Conservation (phyloP, 1,140 invertebrate species). For the Delia radicum region DNA sequence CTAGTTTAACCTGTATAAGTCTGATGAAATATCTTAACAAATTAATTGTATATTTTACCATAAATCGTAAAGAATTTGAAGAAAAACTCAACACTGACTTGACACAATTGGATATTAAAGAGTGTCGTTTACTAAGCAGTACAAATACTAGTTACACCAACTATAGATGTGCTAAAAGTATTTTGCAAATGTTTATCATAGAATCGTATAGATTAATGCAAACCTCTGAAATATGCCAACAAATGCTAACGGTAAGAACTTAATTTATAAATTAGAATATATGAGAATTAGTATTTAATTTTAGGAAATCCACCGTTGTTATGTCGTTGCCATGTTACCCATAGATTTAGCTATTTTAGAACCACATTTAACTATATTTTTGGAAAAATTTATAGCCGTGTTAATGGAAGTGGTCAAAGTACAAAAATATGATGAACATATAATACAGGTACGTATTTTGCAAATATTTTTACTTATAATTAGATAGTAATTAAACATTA, state of each 20-base stretch:
- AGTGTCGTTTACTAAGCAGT: constrained; percentile 3
- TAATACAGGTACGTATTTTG: constrained; percentile 21
- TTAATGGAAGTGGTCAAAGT: constrained; percentile 24
- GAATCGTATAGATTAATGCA: constrained; percentile 29
- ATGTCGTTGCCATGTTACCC: constrained; percentile 22
- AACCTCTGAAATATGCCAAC: not conserved
- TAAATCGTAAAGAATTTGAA: constrained; percentile 27
- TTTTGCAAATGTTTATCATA: constrained; percentile 24
- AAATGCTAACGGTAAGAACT: constrained; percentile 24
- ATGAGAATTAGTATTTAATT: not conserved
- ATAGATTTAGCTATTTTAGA: constrained; percentile 19
- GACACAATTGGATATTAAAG: not conserved
- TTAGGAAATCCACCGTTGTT: constrained; percentile 26
- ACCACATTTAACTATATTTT: constrained; percentile 25
- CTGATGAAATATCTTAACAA: constrained; percentile 15
- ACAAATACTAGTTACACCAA: constrained; percentile 20
- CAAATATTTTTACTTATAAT: not conserved
- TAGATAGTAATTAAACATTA: not conserved
- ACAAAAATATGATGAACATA: not conserved
- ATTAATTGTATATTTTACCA: constrained; percentile 12
- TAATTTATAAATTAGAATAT: not conserved
- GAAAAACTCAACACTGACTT: not conserved
- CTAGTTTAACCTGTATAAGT: not conserved
- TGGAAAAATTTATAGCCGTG: constrained; percentile 23
- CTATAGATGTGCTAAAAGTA: constrained; percentile 27